These are phyloP conservation scores for Galaxea fascicularis DNA, from an alignment of 92 coral and sea anemone genomes.

Conservation along the genomic window DNA sequence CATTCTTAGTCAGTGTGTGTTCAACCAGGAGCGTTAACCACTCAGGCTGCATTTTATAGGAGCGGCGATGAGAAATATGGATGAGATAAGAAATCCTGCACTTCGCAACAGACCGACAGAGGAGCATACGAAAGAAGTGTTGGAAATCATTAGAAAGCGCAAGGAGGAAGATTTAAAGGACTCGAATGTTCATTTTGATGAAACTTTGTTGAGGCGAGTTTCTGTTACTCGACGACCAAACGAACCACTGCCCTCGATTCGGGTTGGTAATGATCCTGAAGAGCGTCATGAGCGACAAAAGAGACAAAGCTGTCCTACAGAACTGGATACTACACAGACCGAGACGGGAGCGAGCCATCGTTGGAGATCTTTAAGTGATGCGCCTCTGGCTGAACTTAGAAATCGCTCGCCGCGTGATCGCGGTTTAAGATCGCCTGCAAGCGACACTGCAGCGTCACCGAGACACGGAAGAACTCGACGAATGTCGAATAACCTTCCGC, in stretches of 20 bases:
- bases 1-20: neutral
- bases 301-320: constrained; percentile 31
- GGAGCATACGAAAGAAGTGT: constrained; percentile 62
- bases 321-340: neutral
- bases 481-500: constrained; percentile 32
- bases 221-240: constrained; percentile 47
- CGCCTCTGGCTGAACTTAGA: constrained; percentile 32
- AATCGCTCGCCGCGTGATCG: constrained; percentile 25
- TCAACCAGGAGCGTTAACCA: neutral
- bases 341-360: neutral
- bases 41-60: neutral
- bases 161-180: constrained; percentile 48
- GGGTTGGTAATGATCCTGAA: neutral
- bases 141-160: constrained; percentile 45
- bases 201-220: constrained; percentile 32
- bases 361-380: constrained; percentile 44
- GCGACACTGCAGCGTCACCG: constrained; percentile 1
- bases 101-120: constrained; percentile 59
- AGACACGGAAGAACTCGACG: neutral
- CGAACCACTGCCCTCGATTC: constrained; percentile 46
- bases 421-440: constrained; percentile 10
- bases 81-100: constrained; percentile 18
- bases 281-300: neutral
- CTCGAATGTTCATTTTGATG: constrained; percentile 38
- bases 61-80: constrained; percentile 28